phyloP scores from a whole-genome alignment of 1,140 invertebrate genomes.

The Pseudomyrmex gracilis region DNA sequence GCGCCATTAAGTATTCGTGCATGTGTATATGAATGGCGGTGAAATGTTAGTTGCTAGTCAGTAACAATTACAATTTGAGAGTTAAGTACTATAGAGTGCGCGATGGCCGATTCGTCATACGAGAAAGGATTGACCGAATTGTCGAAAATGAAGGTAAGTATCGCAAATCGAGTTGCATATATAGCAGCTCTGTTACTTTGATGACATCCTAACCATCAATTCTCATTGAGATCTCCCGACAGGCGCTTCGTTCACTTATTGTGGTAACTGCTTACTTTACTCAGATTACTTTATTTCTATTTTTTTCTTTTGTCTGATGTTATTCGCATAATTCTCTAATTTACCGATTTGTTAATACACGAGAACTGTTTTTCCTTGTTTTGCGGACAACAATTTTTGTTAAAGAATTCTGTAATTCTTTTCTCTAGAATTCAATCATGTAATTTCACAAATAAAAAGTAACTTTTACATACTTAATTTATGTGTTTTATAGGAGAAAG shows the following conservation, averaged over 20 bases:
- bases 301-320: not conserved
- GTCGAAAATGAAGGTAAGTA: conserved; percentile 83
- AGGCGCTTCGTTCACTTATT: not conserved
- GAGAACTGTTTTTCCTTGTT: too few species aligned
- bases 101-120: conserved; percentile 84
- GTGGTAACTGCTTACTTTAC: too few species aligned
- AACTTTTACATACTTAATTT: too few species aligned
- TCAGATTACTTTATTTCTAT: too few species aligned
- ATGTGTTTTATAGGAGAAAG: too few species aligned
- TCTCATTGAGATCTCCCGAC: not conserved
- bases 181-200: not conserved
- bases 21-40: not conserved
- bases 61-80: conserved; percentile 7
- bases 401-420: too few species aligned
- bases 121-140: conserved; percentile 83
- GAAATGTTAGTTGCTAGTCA: conserved; percentile 35
- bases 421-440: too few species aligned
- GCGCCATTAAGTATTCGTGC: too few species aligned
- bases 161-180: not conserved
- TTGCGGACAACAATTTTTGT: too few species aligned
- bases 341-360: not conserved
- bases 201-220: conserved; percentile 8
- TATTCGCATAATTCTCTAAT: not conserved
- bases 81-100: conserved; percentile 28
- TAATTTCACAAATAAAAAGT: too few species aligned